These are phyloP conservation scores for Trogon melanurus DNA, from an alignment of 2,113 vertebrate species.

Conservation along the genomic window DNA sequence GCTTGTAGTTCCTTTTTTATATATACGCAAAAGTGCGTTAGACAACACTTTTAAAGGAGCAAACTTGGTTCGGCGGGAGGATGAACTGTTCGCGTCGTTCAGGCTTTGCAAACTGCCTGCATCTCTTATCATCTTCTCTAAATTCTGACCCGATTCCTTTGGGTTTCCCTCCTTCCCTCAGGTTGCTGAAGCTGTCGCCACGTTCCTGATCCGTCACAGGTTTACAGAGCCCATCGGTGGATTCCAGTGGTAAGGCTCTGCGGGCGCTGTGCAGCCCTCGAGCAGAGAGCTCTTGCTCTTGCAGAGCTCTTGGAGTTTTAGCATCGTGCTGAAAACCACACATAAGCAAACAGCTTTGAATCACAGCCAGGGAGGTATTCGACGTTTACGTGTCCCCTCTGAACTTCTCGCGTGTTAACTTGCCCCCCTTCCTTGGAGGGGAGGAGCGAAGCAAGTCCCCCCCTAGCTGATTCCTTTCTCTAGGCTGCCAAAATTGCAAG, in stretches of 20 bases:
- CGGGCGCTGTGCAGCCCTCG: not conserved
- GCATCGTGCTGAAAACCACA: not conserved
- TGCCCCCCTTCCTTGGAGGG: not conserved
- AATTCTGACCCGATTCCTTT: too few species aligned
- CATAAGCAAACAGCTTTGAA: not conserved
- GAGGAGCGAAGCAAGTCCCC: not conserved
- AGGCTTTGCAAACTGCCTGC: not conserved
- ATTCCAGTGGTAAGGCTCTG: conserved; percentile 89
- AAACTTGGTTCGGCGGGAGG: not conserved
- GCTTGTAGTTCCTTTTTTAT: not conserved
- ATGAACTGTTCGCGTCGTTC: not conserved
- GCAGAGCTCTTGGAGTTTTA: not conserved
- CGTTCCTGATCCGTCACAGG: conserved; percentile 96
- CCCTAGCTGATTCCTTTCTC: not conserved
- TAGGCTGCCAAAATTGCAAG: not conserved
- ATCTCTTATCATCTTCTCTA: not conserved
- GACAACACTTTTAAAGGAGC: not conserved
- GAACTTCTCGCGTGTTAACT: fast-evolving
- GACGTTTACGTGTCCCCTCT: not conserved
- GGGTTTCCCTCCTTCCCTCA: not conserved
- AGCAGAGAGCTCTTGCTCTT: not conserved
- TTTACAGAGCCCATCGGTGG: conserved; percentile 95
- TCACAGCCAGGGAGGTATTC: not conserved
- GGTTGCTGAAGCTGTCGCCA: conserved; percentile 95
- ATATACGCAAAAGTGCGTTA: not conserved